Percentiles rank a stretch among this genome's conserved stretches.
Conservation (phyloP, 1,140 invertebrate genomes). For the Drosophila triauraria region DNA sequence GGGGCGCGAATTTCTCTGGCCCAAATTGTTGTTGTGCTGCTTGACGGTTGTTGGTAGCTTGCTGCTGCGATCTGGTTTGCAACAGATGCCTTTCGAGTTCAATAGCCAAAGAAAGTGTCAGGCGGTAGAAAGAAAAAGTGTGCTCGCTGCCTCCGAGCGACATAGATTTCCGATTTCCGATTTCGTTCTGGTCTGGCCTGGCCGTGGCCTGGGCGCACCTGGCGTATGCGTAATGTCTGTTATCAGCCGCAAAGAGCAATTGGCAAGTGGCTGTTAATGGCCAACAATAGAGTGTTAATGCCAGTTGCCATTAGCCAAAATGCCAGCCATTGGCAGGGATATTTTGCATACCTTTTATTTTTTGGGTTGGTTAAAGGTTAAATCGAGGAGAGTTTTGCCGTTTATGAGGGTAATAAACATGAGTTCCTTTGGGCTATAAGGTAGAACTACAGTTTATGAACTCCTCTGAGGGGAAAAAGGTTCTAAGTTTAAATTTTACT, state of each 20-base stretch:
- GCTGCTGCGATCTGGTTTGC: conserved; percentile 70
- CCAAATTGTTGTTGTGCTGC: conserved; percentile 66
- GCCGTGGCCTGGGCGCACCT: conserved; percentile 5
- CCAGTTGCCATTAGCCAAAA: conserved; percentile 33
- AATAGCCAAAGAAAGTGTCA: conserved; percentile 80
- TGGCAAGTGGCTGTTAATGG: conserved; percentile 55
- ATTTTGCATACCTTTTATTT: neutral
- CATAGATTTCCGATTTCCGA: conserved; percentile 50
- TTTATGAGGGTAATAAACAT: conserved; percentile 6
- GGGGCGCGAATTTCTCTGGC: conserved; percentile 82
- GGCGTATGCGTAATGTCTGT: conserved; percentile 73
- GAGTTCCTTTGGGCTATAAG: neutral
- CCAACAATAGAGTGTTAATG: conserved; percentile 51
- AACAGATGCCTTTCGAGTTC: conserved; percentile 74
- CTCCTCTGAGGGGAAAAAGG: neutral
- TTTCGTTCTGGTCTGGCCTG: neutral
- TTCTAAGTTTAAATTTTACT: neutral
- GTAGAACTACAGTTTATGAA: neutral
- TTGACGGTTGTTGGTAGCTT: conserved; percentile 12
- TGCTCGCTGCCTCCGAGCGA: conserved; percentile 39
- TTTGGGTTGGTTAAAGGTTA: conserved; percentile 1
- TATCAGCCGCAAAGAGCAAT: conserved; percentile 58
- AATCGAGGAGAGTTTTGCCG: conserved; percentile 5
- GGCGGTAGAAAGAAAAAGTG: conserved; percentile 79
- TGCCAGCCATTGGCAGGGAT: conserved; percentile 9